phyloP scores from a whole-genome alignment of 2,797 vertebrate genomes.

The Trachurus trachurus region DNA sequence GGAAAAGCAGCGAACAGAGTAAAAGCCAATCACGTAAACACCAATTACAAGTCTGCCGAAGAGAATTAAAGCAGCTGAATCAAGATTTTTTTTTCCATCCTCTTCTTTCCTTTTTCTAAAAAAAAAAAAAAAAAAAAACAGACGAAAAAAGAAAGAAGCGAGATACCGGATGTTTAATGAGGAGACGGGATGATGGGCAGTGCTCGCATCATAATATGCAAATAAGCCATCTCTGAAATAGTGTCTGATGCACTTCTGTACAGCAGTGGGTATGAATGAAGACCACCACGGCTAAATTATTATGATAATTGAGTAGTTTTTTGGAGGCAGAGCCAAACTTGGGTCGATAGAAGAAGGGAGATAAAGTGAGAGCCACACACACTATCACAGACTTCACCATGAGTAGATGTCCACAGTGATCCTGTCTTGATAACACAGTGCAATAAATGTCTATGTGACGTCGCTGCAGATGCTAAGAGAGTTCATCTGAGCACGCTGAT shows the following conservation, averaged over 20 bases:
- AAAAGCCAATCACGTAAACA: constrained; percentile 84
- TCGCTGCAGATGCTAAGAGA: neutral
- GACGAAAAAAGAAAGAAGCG: constrained; percentile 62
- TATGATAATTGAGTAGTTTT: constrained; percentile 80
- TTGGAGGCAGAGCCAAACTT: constrained; percentile 51
- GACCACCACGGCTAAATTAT: constrained; percentile 66
- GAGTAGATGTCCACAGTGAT: constrained; percentile 13
- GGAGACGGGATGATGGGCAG: constrained; percentile 82
- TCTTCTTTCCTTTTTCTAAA: constrained; percentile 51
- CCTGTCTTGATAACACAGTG: neutral
- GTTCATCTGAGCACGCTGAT: constrained; percentile 12
- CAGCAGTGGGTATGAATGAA: constrained; percentile 60
- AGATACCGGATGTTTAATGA: constrained; percentile 81
- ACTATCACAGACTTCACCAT: neutral
- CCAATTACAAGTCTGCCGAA: constrained; percentile 81
- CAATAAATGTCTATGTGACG: neutral
- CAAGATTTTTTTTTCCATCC: constrained; percentile 56
- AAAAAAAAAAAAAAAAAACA: constrained; percentile 32
- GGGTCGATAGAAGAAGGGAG: constrained; percentile 23
- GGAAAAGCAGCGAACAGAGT: constrained; percentile 59
- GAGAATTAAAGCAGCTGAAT: constrained; percentile 83
- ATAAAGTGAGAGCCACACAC: constrained; percentile 23
- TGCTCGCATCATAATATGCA: constrained; percentile 79
- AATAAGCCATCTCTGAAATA: constrained; percentile 80
- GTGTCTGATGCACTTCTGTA: constrained; percentile 78